Conservation (phyloP, 2,113 vertebrate genomes). For the Columbina picui region DNA sequence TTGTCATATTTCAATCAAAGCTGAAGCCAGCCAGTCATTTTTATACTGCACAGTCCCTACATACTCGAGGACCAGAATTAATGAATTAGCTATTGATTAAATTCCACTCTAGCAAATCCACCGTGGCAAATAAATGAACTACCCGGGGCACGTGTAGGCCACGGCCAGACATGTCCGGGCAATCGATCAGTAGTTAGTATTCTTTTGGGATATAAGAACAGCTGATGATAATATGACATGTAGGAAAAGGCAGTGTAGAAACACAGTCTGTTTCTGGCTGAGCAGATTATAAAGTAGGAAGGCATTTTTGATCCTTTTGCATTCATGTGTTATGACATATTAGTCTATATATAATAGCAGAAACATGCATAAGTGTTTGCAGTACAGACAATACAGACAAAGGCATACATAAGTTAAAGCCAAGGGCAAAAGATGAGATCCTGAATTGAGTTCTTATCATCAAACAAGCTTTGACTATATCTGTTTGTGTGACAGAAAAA, state of each 20-base stretch:
- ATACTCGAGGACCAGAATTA: conserved; percentile 83
- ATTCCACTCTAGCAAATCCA: conserved; percentile 92
- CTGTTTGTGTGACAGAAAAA: conserved; percentile 21
- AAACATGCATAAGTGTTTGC: conserved; percentile 14
- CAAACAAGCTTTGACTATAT: conserved; percentile 39
- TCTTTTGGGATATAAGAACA: conserved; percentile 84
- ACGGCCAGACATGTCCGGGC: conserved; percentile 83
- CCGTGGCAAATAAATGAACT: conserved; percentile 92
- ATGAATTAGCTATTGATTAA: conserved; percentile 96
- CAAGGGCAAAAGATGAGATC: conserved; percentile 44
- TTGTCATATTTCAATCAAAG: conserved; percentile 87
- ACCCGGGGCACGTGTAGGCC: conserved; percentile 87
- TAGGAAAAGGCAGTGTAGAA: conserved; percentile 65
- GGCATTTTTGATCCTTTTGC: conserved; percentile 39
- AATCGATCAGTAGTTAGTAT: conserved; percentile 90
- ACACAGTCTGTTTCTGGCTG: conserved; percentile 56
- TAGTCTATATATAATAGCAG: conserved; percentile 45
- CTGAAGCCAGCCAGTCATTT: conserved; percentile 72
- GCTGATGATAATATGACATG: conserved; percentile 86
- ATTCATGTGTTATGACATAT: conserved; percentile 43
- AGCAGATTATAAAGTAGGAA: conserved; percentile 65
- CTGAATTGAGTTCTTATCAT: not conserved
- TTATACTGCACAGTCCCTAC: conserved; percentile 63
- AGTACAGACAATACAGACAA: conserved; percentile 17
- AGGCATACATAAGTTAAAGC: conserved; percentile 46